A percentile compares a stretch with the other conserved stretches of the same genome.
Conservation (phyloP, 2,888 invertebrate species). For the Cataglyphis albicans region DNA sequence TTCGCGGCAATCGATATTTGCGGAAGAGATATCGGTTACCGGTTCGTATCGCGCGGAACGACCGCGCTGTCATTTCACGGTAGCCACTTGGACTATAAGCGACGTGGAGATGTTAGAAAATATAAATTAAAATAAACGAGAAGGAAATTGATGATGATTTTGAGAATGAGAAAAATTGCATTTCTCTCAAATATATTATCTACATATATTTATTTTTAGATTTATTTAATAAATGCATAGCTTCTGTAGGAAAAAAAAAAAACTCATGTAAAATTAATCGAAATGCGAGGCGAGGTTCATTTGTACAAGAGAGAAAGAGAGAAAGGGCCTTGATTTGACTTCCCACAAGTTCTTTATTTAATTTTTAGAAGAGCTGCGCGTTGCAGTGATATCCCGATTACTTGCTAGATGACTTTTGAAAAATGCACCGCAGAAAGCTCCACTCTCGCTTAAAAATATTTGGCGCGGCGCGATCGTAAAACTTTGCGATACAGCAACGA, state of each 20-base stretch:
- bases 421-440: slow-evolving; percentile 55
- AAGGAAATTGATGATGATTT: not conserved
- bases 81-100: not conserved
- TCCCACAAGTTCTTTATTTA: not conserved
- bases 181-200: not conserved
- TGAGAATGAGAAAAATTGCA: not conserved
- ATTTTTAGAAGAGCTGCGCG: not conserved
- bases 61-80: slow-evolving; percentile 19
- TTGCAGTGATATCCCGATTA: not conserved
- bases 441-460: slow-evolving; percentile 63
- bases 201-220: not conserved
- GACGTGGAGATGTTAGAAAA: not conserved
- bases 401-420: slow-evolving; percentile 42
- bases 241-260: not conserved
- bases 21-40: slow-evolving; percentile 30
- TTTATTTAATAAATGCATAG: not conserved
- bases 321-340: not conserved
- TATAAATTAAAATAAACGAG: not conserved
- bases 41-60: slow-evolving; percentile 19
- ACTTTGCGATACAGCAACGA: slow-evolving; percentile 67
- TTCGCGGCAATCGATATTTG: slow-evolving; percentile 35
- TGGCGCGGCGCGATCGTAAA: slow-evolving; percentile 62
- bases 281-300: not conserved
- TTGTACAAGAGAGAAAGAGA: not conserved
- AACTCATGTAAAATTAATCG: not conserved